Evolutionary conservation across 2,113 vertebrate species (phyloP), one percentile per base, ranked within the genome.

Genomic region (Oreochromis aureus): DNA sequence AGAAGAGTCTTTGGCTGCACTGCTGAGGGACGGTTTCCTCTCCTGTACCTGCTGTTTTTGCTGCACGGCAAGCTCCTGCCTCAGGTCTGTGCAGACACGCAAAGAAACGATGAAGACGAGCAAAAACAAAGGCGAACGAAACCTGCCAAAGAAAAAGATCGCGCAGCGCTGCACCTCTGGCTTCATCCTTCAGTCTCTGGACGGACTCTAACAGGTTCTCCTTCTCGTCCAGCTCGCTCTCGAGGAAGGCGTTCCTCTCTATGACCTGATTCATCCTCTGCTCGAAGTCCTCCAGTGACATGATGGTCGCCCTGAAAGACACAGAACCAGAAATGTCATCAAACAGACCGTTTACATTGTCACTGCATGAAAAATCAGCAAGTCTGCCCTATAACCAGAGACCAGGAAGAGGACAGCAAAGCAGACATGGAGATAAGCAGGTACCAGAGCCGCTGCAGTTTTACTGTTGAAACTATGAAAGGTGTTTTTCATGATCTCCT

Each of bases 271-370:
- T 99, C 96, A 99, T 96, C 85, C 98, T 96, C 91, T 98, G 98
- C 85, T 99, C 98, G 89, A 99, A 99, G 88, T 99, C 98, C 89
- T 99, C 98, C 92, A 99, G 95, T 1, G 98, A 98, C 97, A 98
- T 99, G 91, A 99, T 99, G 16, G 98, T 98, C 15, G 97, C 98
- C 87, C 98, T 99, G 86, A 76, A 27, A 59, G 41, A 3, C 12
- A 81, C 34, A 5, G 5, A 48, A 27, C 22, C 69, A 18, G 22
- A 84, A 18, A 13, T 4, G 1, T 9, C 46, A 46, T 22, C 19
- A 19, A 24, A 63, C 30, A 19, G 48, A 53, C 27, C 1, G 10
- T 19, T 51, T 78, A 78, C 44, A 12, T 24, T 16, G 15, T 19
- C 19, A 2, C 9, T 6, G 32, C 59, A 7, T 63, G 10, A 63